Evolutionary conservation across 2,797 vertebrate genomes (phyloP).

Genomic region (Carcharodon carcharias): DNA sequence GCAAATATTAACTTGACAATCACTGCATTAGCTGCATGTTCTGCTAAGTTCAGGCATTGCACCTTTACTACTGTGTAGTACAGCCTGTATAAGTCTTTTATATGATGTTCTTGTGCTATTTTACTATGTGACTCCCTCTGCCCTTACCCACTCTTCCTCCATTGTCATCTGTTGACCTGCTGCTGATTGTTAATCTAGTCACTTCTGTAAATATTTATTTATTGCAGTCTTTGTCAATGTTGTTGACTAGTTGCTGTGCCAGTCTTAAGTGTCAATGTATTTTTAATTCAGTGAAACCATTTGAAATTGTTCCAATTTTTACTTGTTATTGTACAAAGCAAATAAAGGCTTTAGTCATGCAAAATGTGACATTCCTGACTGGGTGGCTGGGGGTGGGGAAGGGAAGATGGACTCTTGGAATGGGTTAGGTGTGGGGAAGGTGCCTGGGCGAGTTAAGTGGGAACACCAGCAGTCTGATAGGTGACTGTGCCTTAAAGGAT

Average conservation of each 20-base stretch:
- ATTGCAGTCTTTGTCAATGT: constrained; percentile 47
- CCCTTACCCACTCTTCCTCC: too few species aligned
- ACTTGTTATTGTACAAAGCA: background rate
- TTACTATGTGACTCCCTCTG: background rate
- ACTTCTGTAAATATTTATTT: constrained; percentile 71
- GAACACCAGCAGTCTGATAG: background rate
- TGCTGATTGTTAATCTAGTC: constrained; percentile 47
- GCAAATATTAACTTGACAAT: constrained; percentile 33
- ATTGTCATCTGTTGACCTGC: constrained; percentile 39
- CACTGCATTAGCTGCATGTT: constrained; percentile 13
- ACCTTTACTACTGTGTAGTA: constrained; percentile 29
- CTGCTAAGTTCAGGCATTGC: background rate
- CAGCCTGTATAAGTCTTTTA: background rate
- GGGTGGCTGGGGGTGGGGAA: background rate
- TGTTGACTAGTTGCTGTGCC: background rate
- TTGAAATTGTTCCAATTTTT: background rate
- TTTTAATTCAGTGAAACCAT: background rate
- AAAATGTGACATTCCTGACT: background rate
- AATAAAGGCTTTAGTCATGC: constrained; percentile 32
- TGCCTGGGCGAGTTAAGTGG: background rate
- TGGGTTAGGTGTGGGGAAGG: background rate
- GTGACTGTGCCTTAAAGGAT: background rate
- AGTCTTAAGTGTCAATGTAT: background rate
- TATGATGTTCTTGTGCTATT: background rate
- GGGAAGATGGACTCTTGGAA: background rate